phyloP scores from a whole-genome alignment of 2,888 invertebrate species.

The Odiellus spinosus region DNA sequence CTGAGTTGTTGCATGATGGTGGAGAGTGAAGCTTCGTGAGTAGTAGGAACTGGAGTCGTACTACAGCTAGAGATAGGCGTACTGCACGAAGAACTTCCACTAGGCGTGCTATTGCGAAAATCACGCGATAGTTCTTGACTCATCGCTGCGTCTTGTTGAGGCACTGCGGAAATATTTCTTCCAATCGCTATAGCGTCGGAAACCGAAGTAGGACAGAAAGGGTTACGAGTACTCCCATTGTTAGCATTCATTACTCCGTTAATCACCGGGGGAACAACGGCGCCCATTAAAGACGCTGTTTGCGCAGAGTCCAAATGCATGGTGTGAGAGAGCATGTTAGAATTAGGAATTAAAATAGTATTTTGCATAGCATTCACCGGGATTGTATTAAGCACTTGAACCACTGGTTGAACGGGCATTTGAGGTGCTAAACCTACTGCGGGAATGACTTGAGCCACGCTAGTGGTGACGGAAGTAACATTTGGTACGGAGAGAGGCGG shows the following conservation, averaged over 20 bases:
- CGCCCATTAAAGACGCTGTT: constrained; percentile 12
- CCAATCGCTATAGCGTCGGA: background rate
- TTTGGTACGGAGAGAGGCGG: constrained; percentile 25
- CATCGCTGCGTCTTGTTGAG: background rate
- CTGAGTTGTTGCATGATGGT: constrained; percentile 7
- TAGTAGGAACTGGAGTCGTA: constrained; percentile 18
- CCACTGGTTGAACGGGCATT: constrained; percentile 22
- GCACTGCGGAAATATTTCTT: background rate
- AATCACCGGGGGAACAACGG: constrained; percentile 11
- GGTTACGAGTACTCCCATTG: background rate
- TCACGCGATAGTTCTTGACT: background rate
- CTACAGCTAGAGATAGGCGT: constrained; percentile 20
- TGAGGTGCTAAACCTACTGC: constrained; percentile 22
- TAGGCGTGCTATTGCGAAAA: constrained; percentile 10
- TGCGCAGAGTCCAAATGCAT: constrained; percentile 13
- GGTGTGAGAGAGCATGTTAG: constrained; percentile 14
- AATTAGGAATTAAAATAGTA: constrained; percentile 20
- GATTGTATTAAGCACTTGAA: constrained; percentile 54
- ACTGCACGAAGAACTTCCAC: constrained; percentile 19
- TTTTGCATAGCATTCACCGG: constrained; percentile 21
- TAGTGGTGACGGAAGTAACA: constrained; percentile 25
- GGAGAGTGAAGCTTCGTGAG: constrained; percentile 12
- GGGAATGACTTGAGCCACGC: constrained; percentile 27
- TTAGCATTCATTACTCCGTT: constrained; percentile 10
- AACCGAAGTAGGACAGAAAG: background rate